Base-by-base conservation (phyloP, 1,140 invertebrate species). In the Sinella curviseta region DNA sequence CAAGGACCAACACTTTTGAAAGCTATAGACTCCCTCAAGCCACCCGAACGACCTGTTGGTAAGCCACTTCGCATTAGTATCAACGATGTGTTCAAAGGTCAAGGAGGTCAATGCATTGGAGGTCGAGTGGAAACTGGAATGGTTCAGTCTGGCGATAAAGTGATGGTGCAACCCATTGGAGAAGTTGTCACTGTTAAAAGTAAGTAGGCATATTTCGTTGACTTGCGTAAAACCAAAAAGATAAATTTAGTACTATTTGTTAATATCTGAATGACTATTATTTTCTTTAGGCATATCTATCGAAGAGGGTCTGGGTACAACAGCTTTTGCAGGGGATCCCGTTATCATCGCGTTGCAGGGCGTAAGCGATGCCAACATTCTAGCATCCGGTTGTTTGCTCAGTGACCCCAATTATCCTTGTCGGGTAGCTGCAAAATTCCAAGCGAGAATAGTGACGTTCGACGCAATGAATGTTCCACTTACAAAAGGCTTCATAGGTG, bases 251-350 rank as follows among this genome's bases (percentile, higher is more conserved):
- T 48, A 48, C 39, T 48, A 48, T 48, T 74, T 36, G 28, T 8
- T 74, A 26, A 28, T 24, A 24, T 30, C 34, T 36, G 20, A 24
- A 55, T 24, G 14, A 17, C 60, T 76, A n/a, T 20, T 34, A 26
- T 76, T 67, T 48, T 78, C 24, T 84, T 57, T 78, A 92, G 91
- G 87, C 84, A 86, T 92, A 33, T 86, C 87, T 31, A 91, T 94
- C 35, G 94, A 97, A 86, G 95, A 98, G 55, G 84, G 90, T 30
- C 85, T 90, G 0, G 89, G 89, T 60, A 89, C 88, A 78, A 91
- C 91, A 81, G 94, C 92, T 0, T 99, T 98, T 90, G 97, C 97
- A 81, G 98, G 97, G 34, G 97, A 99, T 88, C 94, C 97, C 87
- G 92, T 95, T 0, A 90, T 91, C 34, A 86, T 98, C 0, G 95